Base-by-base conservation (phyloP, 2,888 invertebrate genomes). In the Hydropsyche betteni region DNA sequence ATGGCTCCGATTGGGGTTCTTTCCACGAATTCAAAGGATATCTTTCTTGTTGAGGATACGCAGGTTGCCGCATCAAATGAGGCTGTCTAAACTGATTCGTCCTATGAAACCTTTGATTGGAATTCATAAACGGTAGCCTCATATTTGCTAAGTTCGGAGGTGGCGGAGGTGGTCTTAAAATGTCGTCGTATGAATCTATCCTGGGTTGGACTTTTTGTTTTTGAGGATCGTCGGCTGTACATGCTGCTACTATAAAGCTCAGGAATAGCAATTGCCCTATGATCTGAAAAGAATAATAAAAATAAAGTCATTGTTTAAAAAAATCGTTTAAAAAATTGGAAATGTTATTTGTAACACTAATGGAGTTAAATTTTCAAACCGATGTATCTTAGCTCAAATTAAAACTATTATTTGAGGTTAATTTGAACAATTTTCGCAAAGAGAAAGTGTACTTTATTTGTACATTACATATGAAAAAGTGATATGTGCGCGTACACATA, bases 91-190 rank as follows among this genome's bases (percentile, higher is more conserved):
- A 68, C 74, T 85, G 85, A 76, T 81, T 74, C n/a, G 16, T 16
- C 74, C 84, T 82, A 76, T 85, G 86, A 55, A 70, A 80, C 84
- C 83, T 75, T 82, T 84, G 73, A 84, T 77, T 83, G 83, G 78
- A 10, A 77, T 77, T 36, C 71, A 74, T 38, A 75, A 68, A 75
- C 81, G 81, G 33, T 80, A 80, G 70, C 80, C 78, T 5, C 81
- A 82, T 81, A 77, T 86, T 82, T 73, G 83, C 81, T 71, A 84
- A 83, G 64, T 68, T 79, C 38, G 84, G 81, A 53, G 81, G 84
- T 75, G 84, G 87, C 2, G 87, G 87, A 1, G 87, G 88, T 7
- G 88, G 87, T 80, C 86, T 86, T 68, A 86, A 80, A 8, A 87
- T 81, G 3, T 85, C 83, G 72, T 86, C 86, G 75, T 85, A 85